Evolutionary conservation across 2,888 invertebrate genomes (phyloP).

Genomic region (Spicauda simplicius): DNA sequence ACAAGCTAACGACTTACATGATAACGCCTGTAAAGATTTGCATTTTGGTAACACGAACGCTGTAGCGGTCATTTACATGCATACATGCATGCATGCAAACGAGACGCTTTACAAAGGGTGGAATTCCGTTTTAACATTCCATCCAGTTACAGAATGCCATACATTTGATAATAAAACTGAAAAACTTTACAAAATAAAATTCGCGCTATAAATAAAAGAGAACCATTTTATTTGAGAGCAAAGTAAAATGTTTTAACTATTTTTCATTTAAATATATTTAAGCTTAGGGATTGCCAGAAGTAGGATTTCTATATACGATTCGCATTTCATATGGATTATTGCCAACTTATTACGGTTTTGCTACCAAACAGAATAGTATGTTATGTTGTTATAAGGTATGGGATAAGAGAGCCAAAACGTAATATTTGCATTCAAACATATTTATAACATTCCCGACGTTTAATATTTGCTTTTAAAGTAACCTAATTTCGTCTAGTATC

Average conservation of each 20-base stretch:
- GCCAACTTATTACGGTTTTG: constrained; percentile 17
- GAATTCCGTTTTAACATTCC: constrained; percentile 5
- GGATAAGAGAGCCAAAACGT: constrained; percentile 10
- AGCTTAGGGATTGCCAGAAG: constrained; percentile 9
- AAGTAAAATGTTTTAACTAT: neutral
- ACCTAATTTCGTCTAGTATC: too few species aligned
- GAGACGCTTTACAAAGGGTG: constrained; percentile 13
- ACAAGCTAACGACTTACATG: neutral
- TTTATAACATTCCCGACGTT: neutral
- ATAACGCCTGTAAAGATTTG: constrained; percentile 17
- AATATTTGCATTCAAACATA: neutral
- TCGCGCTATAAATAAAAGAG: neutral
- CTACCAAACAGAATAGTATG: constrained; percentile 3
- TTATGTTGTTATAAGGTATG: constrained; percentile 10
- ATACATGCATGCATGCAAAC: constrained; percentile 17
- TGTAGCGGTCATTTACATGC: constrained; percentile 16
- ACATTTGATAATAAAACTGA: constrained; percentile 8
- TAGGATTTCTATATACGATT: constrained; percentile 13
- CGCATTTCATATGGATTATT: constrained; percentile 24
- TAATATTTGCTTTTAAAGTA: constrained; percentile 3
- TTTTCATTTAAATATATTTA: constrained; percentile 10
- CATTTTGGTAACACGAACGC: constrained; percentile 13
- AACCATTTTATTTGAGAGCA: neutral
- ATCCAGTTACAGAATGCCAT: constrained; percentile 15
- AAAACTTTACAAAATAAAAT: neutral